Conservation (phyloP, 2,797 vertebrate genomes). For the Luscinia luscinia region DNA sequence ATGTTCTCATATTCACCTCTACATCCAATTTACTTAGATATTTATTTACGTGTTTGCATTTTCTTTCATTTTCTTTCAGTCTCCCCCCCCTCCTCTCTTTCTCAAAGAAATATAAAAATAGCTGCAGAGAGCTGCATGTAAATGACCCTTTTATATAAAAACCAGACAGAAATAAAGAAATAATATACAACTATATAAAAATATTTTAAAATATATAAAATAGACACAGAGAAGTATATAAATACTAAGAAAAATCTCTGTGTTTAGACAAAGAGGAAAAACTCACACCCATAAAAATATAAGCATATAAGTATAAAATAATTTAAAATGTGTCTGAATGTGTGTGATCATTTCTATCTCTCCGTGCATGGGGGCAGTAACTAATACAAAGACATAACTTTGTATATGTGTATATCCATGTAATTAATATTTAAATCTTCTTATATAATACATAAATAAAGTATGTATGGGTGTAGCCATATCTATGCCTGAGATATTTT, state of each 20-base stretch:
- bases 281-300: not conserved
- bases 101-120: not conserved
- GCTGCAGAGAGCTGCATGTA: not conserved
- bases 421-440: not conserved
- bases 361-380: not conserved
- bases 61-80: not conserved
- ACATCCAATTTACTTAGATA: not conserved
- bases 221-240: not conserved
- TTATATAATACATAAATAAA: not conserved
- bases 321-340: not conserved
- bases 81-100: not conserved
- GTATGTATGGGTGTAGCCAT: too few relatives aligned
- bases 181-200: not conserved
- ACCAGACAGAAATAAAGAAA: not conserved
- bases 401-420: not conserved
- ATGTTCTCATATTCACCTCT: not conserved
- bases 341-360: not conserved
- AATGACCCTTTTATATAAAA: not conserved
- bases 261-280: not conserved
- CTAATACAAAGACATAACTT: fast-evolving
- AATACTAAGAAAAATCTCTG: not conserved
- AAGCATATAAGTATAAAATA: not conserved
- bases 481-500: not conserved
- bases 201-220: not conserved
- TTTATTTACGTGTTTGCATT: not conserved